phyloP scores from a whole-genome alignment of 1,140 invertebrate species.

The Copidosoma floridanum region DNA sequence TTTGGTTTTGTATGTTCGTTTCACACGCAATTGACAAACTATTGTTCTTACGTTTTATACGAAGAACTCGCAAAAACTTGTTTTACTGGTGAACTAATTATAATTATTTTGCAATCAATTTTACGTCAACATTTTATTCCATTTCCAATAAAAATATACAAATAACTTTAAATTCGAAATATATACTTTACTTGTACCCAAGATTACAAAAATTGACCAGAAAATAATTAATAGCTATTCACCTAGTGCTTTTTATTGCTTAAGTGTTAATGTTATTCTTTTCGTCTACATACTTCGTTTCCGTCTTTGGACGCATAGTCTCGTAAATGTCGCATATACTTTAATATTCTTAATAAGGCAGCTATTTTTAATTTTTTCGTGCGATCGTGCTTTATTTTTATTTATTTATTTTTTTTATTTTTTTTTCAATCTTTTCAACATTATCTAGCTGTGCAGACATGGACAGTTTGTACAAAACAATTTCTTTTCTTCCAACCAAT shows the following conservation, averaged over 20 bases:
- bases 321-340: no score
- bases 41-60: no score
- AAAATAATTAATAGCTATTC: conserved; percentile 7
- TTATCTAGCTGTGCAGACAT: conserved; percentile 8
- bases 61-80: no score
- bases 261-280: conserved; percentile 4
- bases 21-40: neutral
- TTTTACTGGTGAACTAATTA: no score
- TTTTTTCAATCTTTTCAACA: no score
- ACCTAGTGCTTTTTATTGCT: conserved; percentile 3
- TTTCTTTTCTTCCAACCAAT: neutral
- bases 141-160: conserved; percentile 23
- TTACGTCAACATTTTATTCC: conserved; percentile 1
- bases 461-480: neutral
- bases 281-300: neutral
- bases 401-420: conserved; percentile 2
- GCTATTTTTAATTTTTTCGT: conserved; percentile 19
- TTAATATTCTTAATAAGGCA: conserved; percentile 23
- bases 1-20: conserved; percentile 1
- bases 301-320: neutral
- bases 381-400: conserved; percentile 6
- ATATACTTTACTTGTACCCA: conserved; percentile 22
- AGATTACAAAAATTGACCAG: conserved; percentile 16
- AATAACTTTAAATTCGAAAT: conserved; percentile 14
- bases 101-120: conserved; percentile 5